Evolutionary conservation across 2,888 invertebrate species (phyloP), one percentile per base, ranked within the genome.

Genomic region (Operophtera brumata): DNA sequence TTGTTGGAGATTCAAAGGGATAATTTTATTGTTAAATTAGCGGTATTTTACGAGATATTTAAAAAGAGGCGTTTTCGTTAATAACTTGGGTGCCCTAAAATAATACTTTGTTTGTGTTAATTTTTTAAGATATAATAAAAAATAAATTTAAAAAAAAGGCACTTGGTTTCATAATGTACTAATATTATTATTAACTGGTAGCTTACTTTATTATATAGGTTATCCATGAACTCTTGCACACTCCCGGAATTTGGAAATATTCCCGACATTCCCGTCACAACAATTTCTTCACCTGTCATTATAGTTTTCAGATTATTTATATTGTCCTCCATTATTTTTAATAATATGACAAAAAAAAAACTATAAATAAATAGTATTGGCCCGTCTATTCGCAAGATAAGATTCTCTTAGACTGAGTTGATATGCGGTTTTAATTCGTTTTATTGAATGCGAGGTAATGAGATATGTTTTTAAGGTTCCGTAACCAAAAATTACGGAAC

Each of bases 181-280:
- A 20, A 20, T 2, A 20, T n/a, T n/a, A n/a, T n/a, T n/a, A 20
- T 20, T 20, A 20, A 20, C 8, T 6, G 1, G 5, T 11, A 26
- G 34, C 56, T 70, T 62, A 86, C 89, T 81, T 89, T 86, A 64
- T 92, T 91, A 37, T 91, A 91, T 6, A 94, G 86, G 74, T 93
- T 91, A 47, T 93, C 84, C 62, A 78, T 77, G 58, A 93, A 93
- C 70, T 93, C 92, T 28, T 84, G 77, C 46, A 94, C 82, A 75
- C 91, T 93, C 37, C 91, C 88, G 0, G 92, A 93, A 64, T 92
- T 92, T 1, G 94, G 94, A 67, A 93, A 92, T 59, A 92, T 79
- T 26, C 92, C 92, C 0, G 92, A 75, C 64, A 92, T 89, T 36
- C 92, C 92, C 34, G 87, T 81, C 41, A 92, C 91, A 6, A 92